phyloP scores from a whole-genome alignment of 64 coral and sea anemone genomes.

The Montipora efflorescens region DNA sequence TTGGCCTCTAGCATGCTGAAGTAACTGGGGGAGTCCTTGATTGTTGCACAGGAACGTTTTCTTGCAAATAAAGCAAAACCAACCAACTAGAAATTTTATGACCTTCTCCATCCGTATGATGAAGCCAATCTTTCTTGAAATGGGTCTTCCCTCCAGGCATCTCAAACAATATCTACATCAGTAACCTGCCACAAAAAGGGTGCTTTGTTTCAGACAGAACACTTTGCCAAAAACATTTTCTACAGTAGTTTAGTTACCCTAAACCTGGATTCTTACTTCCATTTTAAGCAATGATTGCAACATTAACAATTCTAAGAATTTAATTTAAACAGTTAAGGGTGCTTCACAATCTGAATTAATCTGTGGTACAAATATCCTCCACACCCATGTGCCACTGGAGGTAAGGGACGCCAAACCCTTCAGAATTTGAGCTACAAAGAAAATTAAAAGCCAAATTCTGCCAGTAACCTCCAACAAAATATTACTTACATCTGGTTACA shows the following conservation, averaged over 20 bases:
- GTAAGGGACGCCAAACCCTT: constrained; percentile 21
- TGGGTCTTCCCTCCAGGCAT: constrained; percentile 47
- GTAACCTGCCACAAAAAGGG: constrained; percentile 5
- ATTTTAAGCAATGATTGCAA: not conserved
- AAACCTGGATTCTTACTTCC: not conserved
- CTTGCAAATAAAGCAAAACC: constrained; percentile 51
- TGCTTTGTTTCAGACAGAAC: not conserved
- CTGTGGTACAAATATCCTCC: constrained; percentile 2
- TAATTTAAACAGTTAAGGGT: not conserved
- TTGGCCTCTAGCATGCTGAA: constrained; percentile 47
- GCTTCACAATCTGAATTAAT: not conserved
- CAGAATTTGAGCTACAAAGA: not conserved
- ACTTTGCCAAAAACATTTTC: not conserved
- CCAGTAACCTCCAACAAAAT: constrained; percentile 21
- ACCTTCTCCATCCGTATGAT: constrained; percentile 29
- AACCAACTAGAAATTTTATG: constrained; percentile 45
- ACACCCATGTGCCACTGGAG: not conserved
- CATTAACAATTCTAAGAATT: not conserved
- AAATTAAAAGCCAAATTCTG: constrained; percentile 2
- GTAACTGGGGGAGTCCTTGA: constrained; percentile 28
- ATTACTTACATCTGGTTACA: not conserved
- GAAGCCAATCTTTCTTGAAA: constrained; percentile 56
- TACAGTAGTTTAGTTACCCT: constrained; percentile 12
- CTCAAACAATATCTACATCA: not conserved
- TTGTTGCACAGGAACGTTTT: constrained; percentile 57